Conservation (phyloP, 1,140 invertebrate genomes). For the Charaxes varanes region DNA sequence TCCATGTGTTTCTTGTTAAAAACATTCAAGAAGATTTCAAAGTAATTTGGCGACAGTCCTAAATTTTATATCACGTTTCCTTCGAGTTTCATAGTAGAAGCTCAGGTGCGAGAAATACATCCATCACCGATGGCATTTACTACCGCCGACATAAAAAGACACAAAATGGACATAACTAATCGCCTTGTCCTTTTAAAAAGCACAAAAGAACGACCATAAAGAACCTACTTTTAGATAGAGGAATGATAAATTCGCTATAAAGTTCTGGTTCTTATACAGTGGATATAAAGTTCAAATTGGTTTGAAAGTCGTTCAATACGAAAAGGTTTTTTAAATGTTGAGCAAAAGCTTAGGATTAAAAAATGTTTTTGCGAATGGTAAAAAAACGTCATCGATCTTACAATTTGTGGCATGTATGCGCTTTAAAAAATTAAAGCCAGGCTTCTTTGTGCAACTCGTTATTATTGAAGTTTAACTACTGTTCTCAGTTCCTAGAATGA, state of each 20-base stretch:
- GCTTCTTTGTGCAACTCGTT: slow-evolving; percentile 32
- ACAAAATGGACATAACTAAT: slow-evolving; percentile 67
- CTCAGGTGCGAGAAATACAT: slow-evolving; percentile 55
- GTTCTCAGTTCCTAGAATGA: not conserved
- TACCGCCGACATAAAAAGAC: slow-evolving; percentile 43
- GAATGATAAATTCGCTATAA: too few relatives aligned
- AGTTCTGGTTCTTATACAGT: too few relatives aligned
- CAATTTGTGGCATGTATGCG: slow-evolving; percentile 33
- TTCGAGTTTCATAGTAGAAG: slow-evolving; percentile 1
- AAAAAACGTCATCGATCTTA: slow-evolving; percentile 56
- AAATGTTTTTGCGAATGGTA: slow-evolving; percentile 30
- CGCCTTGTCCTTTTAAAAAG: slow-evolving; percentile 55
- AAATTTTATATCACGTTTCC: not conserved
- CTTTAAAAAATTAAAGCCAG: slow-evolving; percentile 22
- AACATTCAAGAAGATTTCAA: too few relatives aligned
- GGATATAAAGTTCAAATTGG: too few relatives aligned
- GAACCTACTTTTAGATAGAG: slow-evolving; percentile 23
- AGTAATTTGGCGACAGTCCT: too few relatives aligned
- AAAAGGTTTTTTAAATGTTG: too few relatives aligned
- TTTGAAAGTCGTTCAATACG: too few relatives aligned
- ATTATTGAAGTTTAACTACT: slow-evolving; percentile 12
- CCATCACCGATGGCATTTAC: slow-evolving; percentile 61
- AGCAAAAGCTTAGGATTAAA: slow-evolving; percentile 14
- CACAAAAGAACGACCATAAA: slow-evolving; percentile 44
- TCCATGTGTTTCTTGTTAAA: too few relatives aligned